phyloP scores from a whole-genome alignment of 2,113 vertebrate genomes.

The Eleginops maclovinus region DNA sequence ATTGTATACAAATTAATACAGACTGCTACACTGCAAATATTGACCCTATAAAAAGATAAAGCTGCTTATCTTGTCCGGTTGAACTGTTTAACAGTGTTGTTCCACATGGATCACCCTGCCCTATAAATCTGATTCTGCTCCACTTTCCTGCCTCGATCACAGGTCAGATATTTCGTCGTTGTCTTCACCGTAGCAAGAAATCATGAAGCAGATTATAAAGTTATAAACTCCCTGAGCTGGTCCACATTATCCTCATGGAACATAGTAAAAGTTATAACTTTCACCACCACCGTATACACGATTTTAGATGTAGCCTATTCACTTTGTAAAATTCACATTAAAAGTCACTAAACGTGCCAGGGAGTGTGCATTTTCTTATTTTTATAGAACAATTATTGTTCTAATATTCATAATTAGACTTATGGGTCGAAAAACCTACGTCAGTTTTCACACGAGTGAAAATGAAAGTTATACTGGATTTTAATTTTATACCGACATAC shows the following conservation, averaged over 20 bases:
- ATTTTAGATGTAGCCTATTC: background rate
- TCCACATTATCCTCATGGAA: background rate
- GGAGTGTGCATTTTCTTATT: too few relatives aligned
- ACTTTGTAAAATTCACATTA: background rate
- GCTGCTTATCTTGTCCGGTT: background rate
- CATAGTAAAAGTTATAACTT: background rate
- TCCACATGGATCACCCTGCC: background rate
- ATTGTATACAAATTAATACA: constrained; percentile 24
- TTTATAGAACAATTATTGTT: too few relatives aligned
- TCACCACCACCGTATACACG: background rate
- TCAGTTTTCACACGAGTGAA: background rate
- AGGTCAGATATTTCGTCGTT: background rate
- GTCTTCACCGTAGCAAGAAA: too few relatives aligned
- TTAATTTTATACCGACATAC: background rate
- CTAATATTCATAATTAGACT: background rate
- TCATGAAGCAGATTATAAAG: background rate
- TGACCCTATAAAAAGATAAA: background rate
- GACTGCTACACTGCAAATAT: background rate
- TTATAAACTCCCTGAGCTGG: background rate
- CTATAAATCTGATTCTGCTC: background rate
- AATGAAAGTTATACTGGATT: background rate
- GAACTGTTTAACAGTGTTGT: background rate
- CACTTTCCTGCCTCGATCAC: background rate
- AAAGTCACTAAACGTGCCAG: background rate
- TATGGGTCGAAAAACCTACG: background rate